Percentiles rank a stretch among this genome's conserved stretches.
Evolutionary conservation across 2,797 vertebrate species (phyloP).

Genomic region (Gambusia yucatana): DNA sequence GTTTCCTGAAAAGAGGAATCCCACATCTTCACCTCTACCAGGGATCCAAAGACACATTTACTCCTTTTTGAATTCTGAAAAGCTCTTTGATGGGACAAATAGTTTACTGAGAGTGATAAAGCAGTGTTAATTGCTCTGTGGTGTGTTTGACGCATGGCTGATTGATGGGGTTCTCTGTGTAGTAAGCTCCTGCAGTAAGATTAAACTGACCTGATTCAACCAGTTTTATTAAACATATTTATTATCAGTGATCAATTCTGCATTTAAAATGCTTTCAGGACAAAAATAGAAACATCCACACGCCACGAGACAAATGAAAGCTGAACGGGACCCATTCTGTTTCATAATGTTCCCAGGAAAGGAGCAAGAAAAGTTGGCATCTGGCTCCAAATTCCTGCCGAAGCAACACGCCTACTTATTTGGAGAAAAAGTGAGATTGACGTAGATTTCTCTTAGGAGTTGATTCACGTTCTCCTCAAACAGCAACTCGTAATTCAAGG

Average conservation of each 20-base stretch:
- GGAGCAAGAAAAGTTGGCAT: neutral
- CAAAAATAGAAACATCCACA: neutral
- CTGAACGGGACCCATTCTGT: conserved; percentile 3
- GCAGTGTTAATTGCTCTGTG: conserved; percentile 22
- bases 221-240: neutral
- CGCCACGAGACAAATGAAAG: neutral
- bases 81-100: conserved; percentile 16
- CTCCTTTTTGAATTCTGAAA: conserved; percentile 27
- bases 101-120: conserved; percentile 26
- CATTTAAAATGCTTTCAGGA: conserved; percentile 4
- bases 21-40: conserved; percentile 22
- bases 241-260: neutral
- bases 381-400: conserved; percentile 17
- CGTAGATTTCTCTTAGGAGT: conserved; percentile 48
- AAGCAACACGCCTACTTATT: conserved; percentile 23
- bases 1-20: conserved; percentile 1
- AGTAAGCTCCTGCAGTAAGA: conserved; percentile 15
- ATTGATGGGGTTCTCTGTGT: conserved; percentile 10
- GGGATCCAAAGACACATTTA: conserved; percentile 35
- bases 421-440: conserved; percentile 29
- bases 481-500: conserved; percentile 46
- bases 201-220: conserved; percentile 1
- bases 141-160: conserved; percentile 53
- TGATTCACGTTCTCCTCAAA: conserved; percentile 61
- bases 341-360: conserved; percentile 17